Evolutionary conservation across 2,113 vertebrate species (phyloP), one percentile per base, ranked within the genome.

Genomic region (Leptobrachium ailaonicum): DNA sequence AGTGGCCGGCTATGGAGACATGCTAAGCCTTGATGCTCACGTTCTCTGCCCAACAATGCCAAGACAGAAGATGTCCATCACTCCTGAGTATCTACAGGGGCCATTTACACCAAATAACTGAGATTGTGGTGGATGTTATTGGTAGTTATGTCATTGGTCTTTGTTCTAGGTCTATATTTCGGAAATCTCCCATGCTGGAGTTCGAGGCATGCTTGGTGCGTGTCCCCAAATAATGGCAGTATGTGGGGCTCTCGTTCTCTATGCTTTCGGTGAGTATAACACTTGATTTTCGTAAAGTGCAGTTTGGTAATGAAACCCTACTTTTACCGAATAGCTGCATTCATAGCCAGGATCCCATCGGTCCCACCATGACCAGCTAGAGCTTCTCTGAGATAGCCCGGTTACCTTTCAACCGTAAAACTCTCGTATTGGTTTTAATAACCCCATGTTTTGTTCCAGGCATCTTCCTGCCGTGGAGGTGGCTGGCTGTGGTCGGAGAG

Each of bases 221-320:
- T 95, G 94, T 3, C 96, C 98, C 60, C 98, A 99, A 91, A 87
- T 98, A 83, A 98, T 96, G 84, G 94, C 95, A 0, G 98, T 99
- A 80, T 92, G 95, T 66, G 98, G 98, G 11, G 88, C 96, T 12
- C 90, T 99, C 66, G 32, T 88, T 0, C 95, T 98, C 2, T 98
- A 98, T 0, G 84, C 89, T 0, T 84, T 99, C 0, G 95, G 98
- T 92, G 92, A 0, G 66, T 77, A 40, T 54, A 32, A 41, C 2
- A 10, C 8, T 6, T 64, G 14, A 6, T 6, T n/a, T 64, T 64
- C 6, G 20, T 6, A 64, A n/a, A 64, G 62, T n/a, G 32, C 14
- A 6, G 32, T 20, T 64, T 14, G 62, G 4, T 7, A 64, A 2
- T 6, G 32, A 6, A 12, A 6, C 20, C 62, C 20, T 2, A 64